Conservation (phyloP, 1,140 invertebrate species). For the Copidosoma floridanum region DNA sequence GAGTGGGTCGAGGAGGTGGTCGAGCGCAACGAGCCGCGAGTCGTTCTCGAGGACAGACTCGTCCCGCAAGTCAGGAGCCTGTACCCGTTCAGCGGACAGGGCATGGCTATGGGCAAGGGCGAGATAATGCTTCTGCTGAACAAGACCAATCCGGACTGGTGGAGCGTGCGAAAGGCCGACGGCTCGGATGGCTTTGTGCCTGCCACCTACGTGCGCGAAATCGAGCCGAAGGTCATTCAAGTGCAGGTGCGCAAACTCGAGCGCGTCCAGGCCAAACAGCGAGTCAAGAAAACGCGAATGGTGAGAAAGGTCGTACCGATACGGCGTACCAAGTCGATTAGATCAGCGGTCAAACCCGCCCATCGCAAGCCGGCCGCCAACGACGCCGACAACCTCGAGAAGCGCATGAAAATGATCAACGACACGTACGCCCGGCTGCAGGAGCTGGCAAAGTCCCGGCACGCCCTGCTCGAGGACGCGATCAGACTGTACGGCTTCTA, state of each 20-base stretch:
- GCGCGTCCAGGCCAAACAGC: constrained; percentile 77
- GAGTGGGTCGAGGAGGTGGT: constrained; percentile 88
- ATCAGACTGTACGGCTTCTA: constrained; percentile 93
- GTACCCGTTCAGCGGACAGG: constrained; percentile 90
- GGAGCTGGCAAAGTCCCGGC: constrained; percentile 74
- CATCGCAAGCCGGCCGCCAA: constrained; percentile 55
- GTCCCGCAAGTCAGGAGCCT: constrained; percentile 87
- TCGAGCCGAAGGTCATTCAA: constrained; percentile 82
- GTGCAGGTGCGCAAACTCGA: constrained; percentile 82
- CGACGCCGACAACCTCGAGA: constrained; percentile 79
- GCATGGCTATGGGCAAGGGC: constrained; percentile 89
- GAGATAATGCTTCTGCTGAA: constrained; percentile 86
- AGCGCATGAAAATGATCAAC: constrained; percentile 78
- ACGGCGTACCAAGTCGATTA: constrained; percentile 59
- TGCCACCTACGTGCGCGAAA: constrained; percentile 93
- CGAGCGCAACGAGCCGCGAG: constrained; percentile 79
- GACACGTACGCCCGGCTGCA: constrained; percentile 77
- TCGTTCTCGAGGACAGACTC: constrained; percentile 80
- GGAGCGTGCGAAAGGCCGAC: constrained; percentile 90
- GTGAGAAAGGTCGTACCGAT: constrained; percentile 82
- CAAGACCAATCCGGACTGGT: constrained; percentile 97
- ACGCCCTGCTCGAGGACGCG: constrained; percentile 85
- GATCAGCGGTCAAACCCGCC: constrained; percentile 54
- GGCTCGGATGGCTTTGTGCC: constrained; percentile 95
- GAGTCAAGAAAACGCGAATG: constrained; percentile 87